A percentile compares a stretch with the other conserved stretches of the same genome.
Conservation (phyloP, 2,888 invertebrate genomes). For the Hypena proboscidalis region DNA sequence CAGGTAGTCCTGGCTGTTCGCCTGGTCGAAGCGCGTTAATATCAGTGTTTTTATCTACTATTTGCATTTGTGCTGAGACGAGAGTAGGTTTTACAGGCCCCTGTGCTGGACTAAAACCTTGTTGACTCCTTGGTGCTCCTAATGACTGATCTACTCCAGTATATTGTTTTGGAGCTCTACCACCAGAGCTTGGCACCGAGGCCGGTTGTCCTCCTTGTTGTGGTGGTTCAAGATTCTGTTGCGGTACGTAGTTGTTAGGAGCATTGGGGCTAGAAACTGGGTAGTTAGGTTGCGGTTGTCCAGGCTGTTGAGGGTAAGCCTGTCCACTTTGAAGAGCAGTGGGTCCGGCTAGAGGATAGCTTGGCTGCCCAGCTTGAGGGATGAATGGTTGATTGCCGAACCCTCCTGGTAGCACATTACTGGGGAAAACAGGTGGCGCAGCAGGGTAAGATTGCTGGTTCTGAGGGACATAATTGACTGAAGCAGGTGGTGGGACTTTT, state of each 20-base stretch:
- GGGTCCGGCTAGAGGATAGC: slow-evolving; percentile 12
- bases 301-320: slow-evolving; percentile 5
- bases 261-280: slow-evolving; percentile 3
- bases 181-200: too few relatives aligned
- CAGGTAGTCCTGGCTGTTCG: slow-evolving; percentile 81
- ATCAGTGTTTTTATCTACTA: slow-evolving; percentile 77
- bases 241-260: slow-evolving; percentile 9
- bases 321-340: too few relatives aligned
- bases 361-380: slow-evolving; percentile 9
- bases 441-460: slow-evolving; percentile 8
- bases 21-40: slow-evolving; percentile 75
- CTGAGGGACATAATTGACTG: slow-evolving; percentile 4
- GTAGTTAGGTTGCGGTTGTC: not conserved
- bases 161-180: slow-evolving; percentile 52
- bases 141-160: slow-evolving; percentile 18
- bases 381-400: slow-evolving; percentile 2
- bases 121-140: slow-evolving; percentile 3
- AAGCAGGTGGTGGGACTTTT: slow-evolving; percentile 26
- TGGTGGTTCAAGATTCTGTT: slow-evolving; percentile 14
- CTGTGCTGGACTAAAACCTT: too few relatives aligned
- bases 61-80: slow-evolving; percentile 76
- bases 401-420: not conserved
- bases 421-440: not conserved
- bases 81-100: slow-evolving; percentile 59
- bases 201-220: slow-evolving; percentile 4